phyloP scores from a whole-genome alignment of 1,140 invertebrate species.

The Cydia pomonella region DNA sequence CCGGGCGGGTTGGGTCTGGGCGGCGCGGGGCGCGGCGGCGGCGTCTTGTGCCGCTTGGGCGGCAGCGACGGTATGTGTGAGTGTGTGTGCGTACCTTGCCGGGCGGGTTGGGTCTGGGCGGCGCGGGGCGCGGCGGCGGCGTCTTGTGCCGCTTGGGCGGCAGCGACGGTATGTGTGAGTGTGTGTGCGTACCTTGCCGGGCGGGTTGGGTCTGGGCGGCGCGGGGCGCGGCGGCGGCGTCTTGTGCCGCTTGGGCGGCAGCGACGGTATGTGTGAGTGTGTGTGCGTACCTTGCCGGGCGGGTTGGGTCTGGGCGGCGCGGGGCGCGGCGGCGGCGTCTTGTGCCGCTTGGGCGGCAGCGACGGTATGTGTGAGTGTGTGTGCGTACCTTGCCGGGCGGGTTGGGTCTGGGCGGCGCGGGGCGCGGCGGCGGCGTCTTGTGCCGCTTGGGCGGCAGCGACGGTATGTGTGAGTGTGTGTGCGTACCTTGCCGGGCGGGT shows the following conservation, averaged over 20 bases:
- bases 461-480: too few relatives aligned
- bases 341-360: constrained; percentile 92
- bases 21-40: constrained; percentile 92
- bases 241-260: constrained; percentile 93
- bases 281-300: constrained; percentile 60
- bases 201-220: constrained; percentile 87
- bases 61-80: constrained; percentile 92
- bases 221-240: constrained; percentile 92
- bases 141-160: constrained; percentile 93
- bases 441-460: constrained; percentile 93
- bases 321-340: constrained; percentile 92
- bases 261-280: too few relatives aligned
- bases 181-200: constrained; percentile 49
- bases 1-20: constrained; percentile 85
- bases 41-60: constrained; percentile 92
- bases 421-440: constrained; percentile 92
- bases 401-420: constrained; percentile 89
- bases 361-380: too few relatives aligned
- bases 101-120: constrained; percentile 86
- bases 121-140: constrained; percentile 92
- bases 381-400: constrained; percentile 72
- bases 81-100: constrained; percentile 37
- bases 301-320: constrained; percentile 89
- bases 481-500: constrained; percentile 73
- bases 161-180: too few relatives aligned